Percentiles rank a stretch among this genome's conserved stretches.
These are phyloP conservation scores for Cathartes aura DNA, from an alignment of 2,113 vertebrate genomes.

Conservation along the genomic window DNA sequence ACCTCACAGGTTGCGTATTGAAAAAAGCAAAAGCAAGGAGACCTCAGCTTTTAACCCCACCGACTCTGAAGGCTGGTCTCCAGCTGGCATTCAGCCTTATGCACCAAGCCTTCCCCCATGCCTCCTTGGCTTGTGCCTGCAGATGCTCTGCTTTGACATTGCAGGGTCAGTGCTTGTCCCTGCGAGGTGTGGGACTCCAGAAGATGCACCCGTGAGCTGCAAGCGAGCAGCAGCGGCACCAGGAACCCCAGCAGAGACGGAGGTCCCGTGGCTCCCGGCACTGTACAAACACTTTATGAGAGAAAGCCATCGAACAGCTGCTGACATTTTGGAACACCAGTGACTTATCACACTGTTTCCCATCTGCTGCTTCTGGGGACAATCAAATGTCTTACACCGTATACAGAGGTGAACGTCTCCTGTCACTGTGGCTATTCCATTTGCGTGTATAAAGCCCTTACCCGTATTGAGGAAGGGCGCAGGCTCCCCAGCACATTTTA, in stretches of 20 bases:
- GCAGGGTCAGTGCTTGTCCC: fast-evolving
- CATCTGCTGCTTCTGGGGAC: neutral
- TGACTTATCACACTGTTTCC: neutral
- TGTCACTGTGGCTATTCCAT: neutral
- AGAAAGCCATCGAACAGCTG: neutral
- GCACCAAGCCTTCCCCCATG: neutral
- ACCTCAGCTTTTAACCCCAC: neutral
- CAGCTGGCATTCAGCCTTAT: neutral
- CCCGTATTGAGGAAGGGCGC: fast-evolving
- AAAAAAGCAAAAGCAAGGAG: neutral
- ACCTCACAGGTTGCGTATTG: neutral
- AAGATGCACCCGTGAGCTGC: fast-evolving
- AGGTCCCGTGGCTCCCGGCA: fast-evolving
- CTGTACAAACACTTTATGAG: neutral
- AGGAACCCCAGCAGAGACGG: fast-evolving
- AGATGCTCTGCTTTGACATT: neutral
- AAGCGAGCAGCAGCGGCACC: neutral
- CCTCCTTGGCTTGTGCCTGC: too few relatives aligned
- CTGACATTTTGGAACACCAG: neutral
- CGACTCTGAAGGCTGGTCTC: neutral
- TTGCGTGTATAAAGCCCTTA: fast-evolving
- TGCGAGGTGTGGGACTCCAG: fast-evolving
- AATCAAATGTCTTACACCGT: fast-evolving
- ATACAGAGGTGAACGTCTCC: fast-evolving
- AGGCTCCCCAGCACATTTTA: neutral